Evolutionary conservation across 2,888 invertebrate genomes (phyloP).

Genomic region (Dynastes maya): DNA sequence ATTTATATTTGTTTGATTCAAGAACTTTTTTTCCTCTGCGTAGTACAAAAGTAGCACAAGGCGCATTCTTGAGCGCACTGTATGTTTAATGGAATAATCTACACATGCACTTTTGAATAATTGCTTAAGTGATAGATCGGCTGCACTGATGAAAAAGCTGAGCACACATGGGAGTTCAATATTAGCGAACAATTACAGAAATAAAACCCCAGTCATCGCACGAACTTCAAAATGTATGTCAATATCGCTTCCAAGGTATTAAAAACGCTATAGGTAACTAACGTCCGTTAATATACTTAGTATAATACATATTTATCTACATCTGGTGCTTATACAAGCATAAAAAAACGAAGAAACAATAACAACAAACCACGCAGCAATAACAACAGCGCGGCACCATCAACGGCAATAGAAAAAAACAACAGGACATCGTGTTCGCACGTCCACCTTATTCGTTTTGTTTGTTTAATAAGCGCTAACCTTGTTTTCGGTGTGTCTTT

Average conservation of each 20-base stretch:
- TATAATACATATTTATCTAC: background rate
- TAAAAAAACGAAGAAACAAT: background rate
- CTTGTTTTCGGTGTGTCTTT: slow-evolving; percentile 19
- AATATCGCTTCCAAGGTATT: slow-evolving; percentile 17
- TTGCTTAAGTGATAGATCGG: no score
- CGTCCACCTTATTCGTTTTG: slow-evolving; percentile 35
- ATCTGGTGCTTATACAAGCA: background rate
- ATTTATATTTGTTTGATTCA: no score
- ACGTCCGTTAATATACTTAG: background rate
- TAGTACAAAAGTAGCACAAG: no score
- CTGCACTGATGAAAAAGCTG: no score
- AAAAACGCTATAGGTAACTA: background rate
- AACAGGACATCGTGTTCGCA: background rate
- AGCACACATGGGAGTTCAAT: background rate
- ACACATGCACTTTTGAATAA: no score
- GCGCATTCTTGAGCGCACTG: no score
- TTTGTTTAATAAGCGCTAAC: slow-evolving; percentile 44
- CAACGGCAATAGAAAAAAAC: background rate
- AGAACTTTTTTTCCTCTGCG: no score
- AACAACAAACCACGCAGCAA: slow-evolving; percentile 10
- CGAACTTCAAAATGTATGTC: slow-evolving; percentile 1
- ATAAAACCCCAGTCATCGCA: background rate
- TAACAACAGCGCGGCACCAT: background rate
- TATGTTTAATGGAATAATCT: no score
- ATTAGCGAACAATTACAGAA: background rate